Conservation (phyloP, 2,888 invertebrate species). For the Drosophila fulvimacula region DNA sequence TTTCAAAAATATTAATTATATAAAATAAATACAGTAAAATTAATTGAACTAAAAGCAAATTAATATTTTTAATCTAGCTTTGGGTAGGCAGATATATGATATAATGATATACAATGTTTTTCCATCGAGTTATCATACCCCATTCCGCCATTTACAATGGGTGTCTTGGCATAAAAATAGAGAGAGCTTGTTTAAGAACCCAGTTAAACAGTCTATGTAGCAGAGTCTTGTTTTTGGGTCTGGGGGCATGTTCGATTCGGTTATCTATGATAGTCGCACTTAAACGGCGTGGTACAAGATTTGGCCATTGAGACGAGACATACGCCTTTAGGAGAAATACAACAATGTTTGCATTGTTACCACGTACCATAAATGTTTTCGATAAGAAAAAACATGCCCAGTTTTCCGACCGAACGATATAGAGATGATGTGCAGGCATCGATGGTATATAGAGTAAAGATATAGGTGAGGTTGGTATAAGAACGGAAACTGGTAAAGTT, state of each 20-base stretch:
- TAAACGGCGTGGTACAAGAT: slow-evolving; percentile 65
- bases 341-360: slow-evolving; percentile 55
- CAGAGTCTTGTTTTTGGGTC: slow-evolving; percentile 18
- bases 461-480: background rate
- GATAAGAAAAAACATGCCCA: slow-evolving; percentile 60
- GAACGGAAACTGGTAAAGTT: background rate
- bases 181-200: slow-evolving; percentile 24
- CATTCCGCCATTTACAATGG: background rate
- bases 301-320: slow-evolving; percentile 74
- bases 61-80: too few relatives aligned
- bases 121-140: background rate
- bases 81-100: too few relatives aligned
- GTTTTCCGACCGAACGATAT: background rate
- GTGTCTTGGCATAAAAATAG: background rate
- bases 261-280: slow-evolving; percentile 57
- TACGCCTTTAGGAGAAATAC: slow-evolving; percentile 10
- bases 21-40: too few relatives aligned
- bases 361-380: slow-evolving; percentile 57
- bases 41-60: too few relatives aligned
- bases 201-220: slow-evolving; percentile 20
- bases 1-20: too few relatives aligned
- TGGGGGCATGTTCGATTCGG: slow-evolving; percentile 53
- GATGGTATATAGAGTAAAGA: background rate
- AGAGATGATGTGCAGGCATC: background rate
- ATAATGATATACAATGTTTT: too few relatives aligned